Base-by-base conservation (phyloP, 2,888 invertebrate genomes). In the Coenonympha glycerion region DNA sequence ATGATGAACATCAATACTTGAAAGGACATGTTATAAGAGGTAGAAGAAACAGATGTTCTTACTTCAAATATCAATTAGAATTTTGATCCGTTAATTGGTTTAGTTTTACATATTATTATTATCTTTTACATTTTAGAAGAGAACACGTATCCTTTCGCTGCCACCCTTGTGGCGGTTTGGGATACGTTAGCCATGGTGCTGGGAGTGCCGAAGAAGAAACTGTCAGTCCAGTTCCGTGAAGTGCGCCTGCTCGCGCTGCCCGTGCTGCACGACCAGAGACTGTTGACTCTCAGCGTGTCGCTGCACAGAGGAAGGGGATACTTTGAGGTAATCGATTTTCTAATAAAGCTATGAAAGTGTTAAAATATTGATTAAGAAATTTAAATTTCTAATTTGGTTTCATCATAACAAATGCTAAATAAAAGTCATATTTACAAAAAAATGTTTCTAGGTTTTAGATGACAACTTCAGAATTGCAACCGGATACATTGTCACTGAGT, bases 141-240 rank as follows among this genome's bases (percentile, higher is more conserved):
- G 55, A 91, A 89, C 33, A 69, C 93, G 8, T 91, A 91, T 58
- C 96, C 96, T 1, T 94, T 93, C 8, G 92, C 95, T 1, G 92
- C 91, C 22, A 92, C 93, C 58, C 75, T 96, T 61, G 73, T 87
- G 16, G 76, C 91, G 4, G 91, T 90, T 2, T 94, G 93, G 93
- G 91, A 92, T 64, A 91, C 91, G 0, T 66, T 92, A 6, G 90
- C 91, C 0, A 82, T 91, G 67, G 82, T 89, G 65, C 9, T 66
- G 15, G 89, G 83, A 60, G 89, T 90, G 52, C 87, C 92, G 56
- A 71, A 83, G 60, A 89, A 90, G 54, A 87, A 92, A 58, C 69
- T 93, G 19, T 89, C 93, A 0, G 91, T 96, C 1, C 88, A 91
- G 8, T 94, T 76, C 54, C 92, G 55, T 76, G 92, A 67, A 79